A percentile compares a stretch with the other conserved stretches of the same genome.
Evolutionary conservation across 2,888 invertebrate genomes (phyloP).

Genomic region (Stenoptilia bipunctidactyla): DNA sequence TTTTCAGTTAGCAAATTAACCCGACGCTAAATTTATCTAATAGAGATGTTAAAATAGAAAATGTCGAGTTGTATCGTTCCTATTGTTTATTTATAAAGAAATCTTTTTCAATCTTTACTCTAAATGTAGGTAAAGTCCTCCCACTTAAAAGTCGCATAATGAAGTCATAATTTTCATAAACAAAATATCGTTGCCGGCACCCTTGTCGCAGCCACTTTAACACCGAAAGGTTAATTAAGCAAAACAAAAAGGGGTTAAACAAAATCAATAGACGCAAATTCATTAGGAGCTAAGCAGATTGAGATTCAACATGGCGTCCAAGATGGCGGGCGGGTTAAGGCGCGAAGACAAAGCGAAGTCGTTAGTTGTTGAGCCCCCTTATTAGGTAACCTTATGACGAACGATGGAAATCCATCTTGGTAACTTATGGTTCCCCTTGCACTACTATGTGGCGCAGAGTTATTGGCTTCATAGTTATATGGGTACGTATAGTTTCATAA

Average conservation of each 20-base stretch:
- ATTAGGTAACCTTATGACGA: conserved; percentile 69
- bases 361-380: conserved; percentile 70
- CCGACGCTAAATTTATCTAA: too few relatives aligned
- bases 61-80: too few relatives aligned
- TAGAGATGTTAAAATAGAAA: too few relatives aligned
- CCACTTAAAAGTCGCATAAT: too few relatives aligned
- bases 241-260: conserved; percentile 70
- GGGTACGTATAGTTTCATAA: too few relatives aligned
- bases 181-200: conserved; percentile 13
- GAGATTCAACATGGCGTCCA: conserved; percentile 65
- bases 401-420: conserved; percentile 59
- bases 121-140: too few relatives aligned
- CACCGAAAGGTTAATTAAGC: conserved; percentile 68
- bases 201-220: conserved; percentile 40
- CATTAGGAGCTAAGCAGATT: conserved; percentile 70
- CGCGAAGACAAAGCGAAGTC: conserved; percentile 69
- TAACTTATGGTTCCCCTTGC: not conserved
- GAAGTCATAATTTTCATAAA: not conserved
- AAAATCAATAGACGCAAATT: conserved; percentile 71
- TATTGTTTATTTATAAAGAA: too few relatives aligned
- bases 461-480: too few relatives aligned
- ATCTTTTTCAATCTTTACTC: too few relatives aligned
- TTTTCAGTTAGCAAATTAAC: too few relatives aligned
- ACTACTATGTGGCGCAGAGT: too few relatives aligned
- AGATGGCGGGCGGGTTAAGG: conserved; percentile 62